Conservation (phyloP, 2,888 invertebrate genomes). For the Troglohyphantes excavatus region DNA sequence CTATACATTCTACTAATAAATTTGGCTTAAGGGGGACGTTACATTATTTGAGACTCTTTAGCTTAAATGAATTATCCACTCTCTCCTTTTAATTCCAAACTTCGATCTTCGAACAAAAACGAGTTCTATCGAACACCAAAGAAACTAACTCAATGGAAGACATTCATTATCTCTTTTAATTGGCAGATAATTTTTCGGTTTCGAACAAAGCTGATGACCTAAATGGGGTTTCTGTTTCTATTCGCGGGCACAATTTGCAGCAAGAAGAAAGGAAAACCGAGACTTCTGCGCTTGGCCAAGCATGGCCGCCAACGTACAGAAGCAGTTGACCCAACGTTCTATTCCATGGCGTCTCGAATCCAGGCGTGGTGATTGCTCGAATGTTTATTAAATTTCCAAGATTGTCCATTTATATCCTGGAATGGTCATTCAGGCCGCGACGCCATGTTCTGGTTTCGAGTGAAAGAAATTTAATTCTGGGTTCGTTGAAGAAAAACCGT, state of each 20-base stretch:
- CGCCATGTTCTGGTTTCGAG: constrained; percentile 49
- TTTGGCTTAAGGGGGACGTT: no score
- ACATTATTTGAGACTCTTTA: no score
- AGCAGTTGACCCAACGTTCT: constrained; percentile 44
- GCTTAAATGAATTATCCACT: no score
- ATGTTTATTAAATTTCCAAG: constrained; percentile 63
- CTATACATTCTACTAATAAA: no score
- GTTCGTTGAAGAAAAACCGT: not conserved
- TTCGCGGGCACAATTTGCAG: not conserved
- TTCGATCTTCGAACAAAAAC: no score
- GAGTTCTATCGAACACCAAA: not conserved
- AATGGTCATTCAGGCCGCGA: constrained; percentile 40
- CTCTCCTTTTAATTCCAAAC: no score
- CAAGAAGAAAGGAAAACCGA: not conserved
- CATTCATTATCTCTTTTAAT: constrained; percentile 29
- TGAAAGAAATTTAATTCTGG: not conserved
- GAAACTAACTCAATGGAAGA: not conserved
- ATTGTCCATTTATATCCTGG: constrained; percentile 25
- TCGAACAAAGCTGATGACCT: constrained; percentile 10
- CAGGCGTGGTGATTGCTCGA: constrained; percentile 44
- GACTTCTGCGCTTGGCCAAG: not conserved
- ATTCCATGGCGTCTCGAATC: not conserved
- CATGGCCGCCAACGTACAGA: not conserved
- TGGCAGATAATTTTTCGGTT: not conserved
- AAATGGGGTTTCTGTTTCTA: not conserved